These are phyloP conservation scores for Halictus quadricinctus DNA, from an alignment of 2,888 invertebrate genomes.

Conservation along the genomic window DNA sequence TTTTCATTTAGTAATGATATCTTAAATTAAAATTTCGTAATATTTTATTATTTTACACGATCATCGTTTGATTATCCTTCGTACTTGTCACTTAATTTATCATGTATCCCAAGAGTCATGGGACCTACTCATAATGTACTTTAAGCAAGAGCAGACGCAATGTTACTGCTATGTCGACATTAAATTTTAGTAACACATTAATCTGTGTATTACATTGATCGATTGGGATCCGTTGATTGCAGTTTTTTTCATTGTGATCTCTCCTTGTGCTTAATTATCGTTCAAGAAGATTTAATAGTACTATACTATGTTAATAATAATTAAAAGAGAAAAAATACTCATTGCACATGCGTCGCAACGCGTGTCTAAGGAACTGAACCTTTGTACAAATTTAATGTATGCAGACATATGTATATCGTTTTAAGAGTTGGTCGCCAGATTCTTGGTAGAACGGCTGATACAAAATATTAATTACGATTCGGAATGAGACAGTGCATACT, in stretches of 20 bases:
- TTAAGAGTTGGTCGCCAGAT: conserved; percentile 68
- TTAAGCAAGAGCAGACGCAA: conserved; percentile 56
- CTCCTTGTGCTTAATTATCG: conserved; percentile 52
- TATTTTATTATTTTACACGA: conserved; percentile 69
- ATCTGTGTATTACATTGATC: conserved; percentile 35
- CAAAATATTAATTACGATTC: conserved; percentile 41
- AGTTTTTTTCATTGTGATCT: conserved; percentile 52
- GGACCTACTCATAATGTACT: conserved; percentile 65
- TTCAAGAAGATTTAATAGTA: conserved; percentile 36
- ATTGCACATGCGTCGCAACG: conserved; percentile 49
- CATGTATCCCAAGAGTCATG: conserved; percentile 68
- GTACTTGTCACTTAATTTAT: conserved; percentile 64
- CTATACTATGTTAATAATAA: conserved; percentile 43
- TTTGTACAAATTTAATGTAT: conserved; percentile 64
- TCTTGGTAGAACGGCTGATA: conserved; percentile 60
- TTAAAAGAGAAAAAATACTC: conserved; percentile 61
- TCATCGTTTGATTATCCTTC: conserved; percentile 61
- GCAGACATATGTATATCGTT: conserved; percentile 57
- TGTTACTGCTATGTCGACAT: conserved; percentile 41
- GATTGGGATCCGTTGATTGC: conserved; percentile 39
- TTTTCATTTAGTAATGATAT: conserved; percentile 72
- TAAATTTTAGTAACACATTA: conserved; percentile 26
- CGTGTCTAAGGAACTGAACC: conserved; percentile 55
- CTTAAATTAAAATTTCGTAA: conserved; percentile 72
- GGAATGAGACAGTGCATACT: conserved; percentile 62